phyloP scores from a whole-genome alignment of 2,797 vertebrate genomes.

The Gobio occitaniae region DNA sequence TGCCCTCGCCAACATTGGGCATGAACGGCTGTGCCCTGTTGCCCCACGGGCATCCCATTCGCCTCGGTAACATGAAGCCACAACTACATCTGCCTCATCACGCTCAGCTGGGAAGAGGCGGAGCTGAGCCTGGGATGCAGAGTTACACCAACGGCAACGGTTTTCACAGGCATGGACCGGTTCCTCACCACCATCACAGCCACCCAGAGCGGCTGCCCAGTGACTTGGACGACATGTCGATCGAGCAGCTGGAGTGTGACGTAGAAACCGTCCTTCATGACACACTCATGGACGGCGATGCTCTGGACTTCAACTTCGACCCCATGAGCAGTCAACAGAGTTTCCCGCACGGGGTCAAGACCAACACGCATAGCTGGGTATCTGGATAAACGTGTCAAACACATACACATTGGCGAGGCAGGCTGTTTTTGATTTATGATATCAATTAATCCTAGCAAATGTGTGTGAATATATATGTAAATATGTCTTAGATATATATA shows the following conservation, averaged over 20 bases:
- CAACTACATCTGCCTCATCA: slow-evolving; percentile 85
- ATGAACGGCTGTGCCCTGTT: slow-evolving; percentile 88
- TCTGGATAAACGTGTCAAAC: slow-evolving; percentile 83
- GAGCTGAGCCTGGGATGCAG: slow-evolving; percentile 9
- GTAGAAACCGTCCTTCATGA: slow-evolving; percentile 97
- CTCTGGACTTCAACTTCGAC: slow-evolving; percentile 97
- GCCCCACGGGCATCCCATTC: slow-evolving; percentile 80
- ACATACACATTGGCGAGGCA: not conserved
- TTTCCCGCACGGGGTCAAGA: slow-evolving; percentile 92
- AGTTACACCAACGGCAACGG: slow-evolving; percentile 85
- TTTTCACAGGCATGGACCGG: slow-evolving; percentile 72
- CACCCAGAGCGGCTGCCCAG: slow-evolving; percentile 95
- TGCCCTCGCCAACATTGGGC: slow-evolving; percentile 72
- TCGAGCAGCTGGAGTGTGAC: slow-evolving; percentile 96
- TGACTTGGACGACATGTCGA: slow-evolving; percentile 95
- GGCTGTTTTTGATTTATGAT: not conserved
- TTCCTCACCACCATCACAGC: slow-evolving; percentile 68
- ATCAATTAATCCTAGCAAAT: not conserved
- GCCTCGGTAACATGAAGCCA: slow-evolving; percentile 83
- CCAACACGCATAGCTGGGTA: slow-evolving; percentile 93
- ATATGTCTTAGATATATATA: slow-evolving; percentile 20
- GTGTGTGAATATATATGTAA: slow-evolving; percentile 12
- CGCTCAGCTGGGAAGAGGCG: slow-evolving; percentile 74
- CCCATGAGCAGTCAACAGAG: slow-evolving; percentile 87
- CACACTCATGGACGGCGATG: slow-evolving; percentile 96